These are phyloP conservation scores for Myotis pilosus DNA, from an alignment of 2,797 vertebrate species.

Conservation along the genomic window DNA sequence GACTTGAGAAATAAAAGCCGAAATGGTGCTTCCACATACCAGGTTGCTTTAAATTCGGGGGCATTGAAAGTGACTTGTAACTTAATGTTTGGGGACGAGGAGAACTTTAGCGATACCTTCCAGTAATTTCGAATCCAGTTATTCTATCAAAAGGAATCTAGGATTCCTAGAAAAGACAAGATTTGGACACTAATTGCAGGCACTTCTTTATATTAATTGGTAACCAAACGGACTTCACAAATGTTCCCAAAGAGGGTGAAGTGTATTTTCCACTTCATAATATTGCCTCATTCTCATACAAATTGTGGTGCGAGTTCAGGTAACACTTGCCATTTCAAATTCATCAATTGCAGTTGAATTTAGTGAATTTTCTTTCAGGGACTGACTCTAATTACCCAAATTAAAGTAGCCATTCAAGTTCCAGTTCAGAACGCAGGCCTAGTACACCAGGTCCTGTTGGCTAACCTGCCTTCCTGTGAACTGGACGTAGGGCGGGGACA, in stretches of 20 bases:
- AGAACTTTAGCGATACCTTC: slow-evolving; percentile 56
- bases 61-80: slow-evolving; percentile 67
- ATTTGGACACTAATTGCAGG: background rate
- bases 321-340: slow-evolving; percentile 47
- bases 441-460: background rate
- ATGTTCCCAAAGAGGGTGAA: background rate
- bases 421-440: background rate
- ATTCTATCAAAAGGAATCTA: slow-evolving; percentile 49
- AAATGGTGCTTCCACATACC: slow-evolving; percentile 71
- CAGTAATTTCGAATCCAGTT: slow-evolving; percentile 74
- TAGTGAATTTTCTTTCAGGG: slow-evolving; percentile 45
- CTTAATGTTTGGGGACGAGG: slow-evolving; percentile 50
- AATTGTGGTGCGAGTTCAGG: background rate
- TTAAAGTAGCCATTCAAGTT: slow-evolving; percentile 5
- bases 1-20: slow-evolving; percentile 59
- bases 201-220: slow-evolving; percentile 34
- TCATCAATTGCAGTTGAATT: slow-evolving; percentile 47
- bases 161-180: slow-evolving; percentile 30
- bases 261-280: slow-evolving; percentile 48
- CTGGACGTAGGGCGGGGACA: background rate
- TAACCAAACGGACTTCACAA: background rate
- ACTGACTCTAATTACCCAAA: slow-evolving; percentile 22
- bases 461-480: background rate
- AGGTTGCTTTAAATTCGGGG: slow-evolving; percentile 66
- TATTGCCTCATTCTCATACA: slow-evolving; percentile 27